phyloP scores from a whole-genome alignment of 2,888 invertebrate genomes.

The Eupithecia inturbata region DNA sequence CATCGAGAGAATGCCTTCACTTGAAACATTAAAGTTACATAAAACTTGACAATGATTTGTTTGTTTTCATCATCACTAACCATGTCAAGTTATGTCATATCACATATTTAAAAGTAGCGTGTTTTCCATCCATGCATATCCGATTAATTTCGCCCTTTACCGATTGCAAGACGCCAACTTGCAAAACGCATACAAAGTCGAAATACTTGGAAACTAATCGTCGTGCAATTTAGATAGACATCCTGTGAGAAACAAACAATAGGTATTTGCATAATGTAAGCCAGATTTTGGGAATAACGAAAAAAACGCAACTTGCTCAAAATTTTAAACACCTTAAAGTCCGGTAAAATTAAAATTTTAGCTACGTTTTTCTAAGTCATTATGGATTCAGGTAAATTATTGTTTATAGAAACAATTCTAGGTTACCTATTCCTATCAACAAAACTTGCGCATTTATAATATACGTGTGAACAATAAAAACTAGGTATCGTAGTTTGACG shows the following conservation, averaged over 20 bases:
- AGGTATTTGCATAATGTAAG: conserved; percentile 38
- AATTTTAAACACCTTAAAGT: not conserved
- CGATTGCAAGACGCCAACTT: conserved; percentile 23
- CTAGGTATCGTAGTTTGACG: too few relatives aligned
- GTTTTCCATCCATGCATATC: conserved; percentile 36
- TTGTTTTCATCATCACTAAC: too few relatives aligned
- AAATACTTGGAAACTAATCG: conserved; percentile 77
- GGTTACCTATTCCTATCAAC: not conserved
- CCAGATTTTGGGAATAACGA: conserved; percentile 21
- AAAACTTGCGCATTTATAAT: too few relatives aligned
- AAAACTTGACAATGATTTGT: too few relatives aligned
- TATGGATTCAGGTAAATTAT: not conserved
- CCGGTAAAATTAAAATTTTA: not conserved
- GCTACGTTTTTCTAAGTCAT: too few relatives aligned
- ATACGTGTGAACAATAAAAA: too few relatives aligned
- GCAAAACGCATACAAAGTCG: conserved; percentile 55
- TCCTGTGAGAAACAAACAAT: conserved; percentile 63
- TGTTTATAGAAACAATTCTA: not conserved
- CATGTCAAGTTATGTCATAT: too few relatives aligned
- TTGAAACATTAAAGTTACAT: too few relatives aligned
- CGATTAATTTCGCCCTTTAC: conserved; percentile 44
- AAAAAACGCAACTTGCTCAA: conserved; percentile 2
- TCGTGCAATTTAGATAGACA: conserved; percentile 74
- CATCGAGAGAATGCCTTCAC: too few relatives aligned
- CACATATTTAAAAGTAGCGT: too few relatives aligned